These are phyloP conservation scores for Rhopalosiphum maidis DNA, from an alignment of 1,140 invertebrate genomes.

Conservation along the genomic window DNA sequence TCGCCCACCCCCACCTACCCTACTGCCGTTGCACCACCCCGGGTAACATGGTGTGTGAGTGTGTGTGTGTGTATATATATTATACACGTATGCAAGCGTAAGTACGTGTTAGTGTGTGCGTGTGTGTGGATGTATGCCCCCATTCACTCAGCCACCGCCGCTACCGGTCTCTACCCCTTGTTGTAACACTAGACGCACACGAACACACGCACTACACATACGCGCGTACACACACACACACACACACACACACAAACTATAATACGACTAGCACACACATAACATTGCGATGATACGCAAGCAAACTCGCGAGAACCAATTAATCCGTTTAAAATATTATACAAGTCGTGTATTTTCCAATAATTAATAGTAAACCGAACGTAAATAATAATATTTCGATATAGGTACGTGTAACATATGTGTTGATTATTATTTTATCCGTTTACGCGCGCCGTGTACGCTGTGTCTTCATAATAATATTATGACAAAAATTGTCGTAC, in stretches of 20 bases:
- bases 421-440: too few relatives aligned
- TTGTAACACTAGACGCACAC: slow-evolving; percentile 53
- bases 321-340: slow-evolving; percentile 6
- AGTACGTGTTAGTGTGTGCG: background rate
- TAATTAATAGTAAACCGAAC: too few relatives aligned
- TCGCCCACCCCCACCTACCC: background rate
- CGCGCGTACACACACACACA: background rate
- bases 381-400: too few relatives aligned
- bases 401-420: too few relatives aligned
- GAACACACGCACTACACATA: background rate
- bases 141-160: slow-evolving; percentile 24
- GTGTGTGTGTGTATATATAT: background rate
- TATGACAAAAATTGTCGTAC: background rate
- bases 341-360: background rate
- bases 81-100: background rate
- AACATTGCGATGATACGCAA: background rate
- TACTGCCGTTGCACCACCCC: background rate
- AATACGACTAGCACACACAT: background rate
- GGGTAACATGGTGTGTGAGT: background rate
- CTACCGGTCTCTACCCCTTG: slow-evolving; percentile 57
- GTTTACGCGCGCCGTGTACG: too few relatives aligned
- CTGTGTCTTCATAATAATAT: background rate
- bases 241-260: background rate
- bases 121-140: slow-evolving; percentile 7
- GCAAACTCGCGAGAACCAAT: background rate